Base-by-base conservation (phyloP, 2,888 invertebrate species). In the Chorisops tibialis region DNA sequence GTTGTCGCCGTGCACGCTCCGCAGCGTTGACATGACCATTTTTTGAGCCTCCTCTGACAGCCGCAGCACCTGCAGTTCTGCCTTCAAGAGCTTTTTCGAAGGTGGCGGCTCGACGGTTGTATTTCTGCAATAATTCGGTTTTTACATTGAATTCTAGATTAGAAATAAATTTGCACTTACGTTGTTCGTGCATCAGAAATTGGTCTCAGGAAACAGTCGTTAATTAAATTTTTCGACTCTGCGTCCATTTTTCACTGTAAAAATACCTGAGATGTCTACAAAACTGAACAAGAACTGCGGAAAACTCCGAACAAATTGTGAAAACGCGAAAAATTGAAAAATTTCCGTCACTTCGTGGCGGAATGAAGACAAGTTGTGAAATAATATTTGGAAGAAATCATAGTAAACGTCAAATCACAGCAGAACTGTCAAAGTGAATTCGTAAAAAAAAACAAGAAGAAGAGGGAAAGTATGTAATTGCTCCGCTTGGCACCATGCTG, bases 41-140 rank as follows among this genome's bases (percentile, higher is more conserved):
- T 87, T 86, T 72, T 90, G 88, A 2, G 87, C 85, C 68, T 87
- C 85, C 24, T 87, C 82, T 51, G 81, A 83, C 19, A 91, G 76
- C 5, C 85, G 81, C 48, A 91, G 76, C 5, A 87, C 86, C 71
- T 90, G 89, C 78, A 91, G 79, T 78, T 91, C 89, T 65, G 89
- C 87, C 75, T 87, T 89, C 1, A 87, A 81, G 5, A 80, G 75
- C 30, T 80, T 81, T 63, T 76, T 79, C 4, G 83, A 79, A 65
- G 81, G 79, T 43, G 72, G 68, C 58, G 80, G 76, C 1, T 79
- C 78, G 43, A 79, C 80, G 59, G 79, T 65, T 24, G 70, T 68
- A 66, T 75, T 78, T 21, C 76, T 77, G 56, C 18, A 61, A n/a
- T n/a, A n/a, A n/a, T n/a, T n/a, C n/a, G n/a, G n/a, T n/a, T n/a